A percentile compares a stretch with the other conserved stretches of the same genome.
Conservation (phyloP, 2,113 vertebrate species). For the Malurus cyaneus region DNA sequence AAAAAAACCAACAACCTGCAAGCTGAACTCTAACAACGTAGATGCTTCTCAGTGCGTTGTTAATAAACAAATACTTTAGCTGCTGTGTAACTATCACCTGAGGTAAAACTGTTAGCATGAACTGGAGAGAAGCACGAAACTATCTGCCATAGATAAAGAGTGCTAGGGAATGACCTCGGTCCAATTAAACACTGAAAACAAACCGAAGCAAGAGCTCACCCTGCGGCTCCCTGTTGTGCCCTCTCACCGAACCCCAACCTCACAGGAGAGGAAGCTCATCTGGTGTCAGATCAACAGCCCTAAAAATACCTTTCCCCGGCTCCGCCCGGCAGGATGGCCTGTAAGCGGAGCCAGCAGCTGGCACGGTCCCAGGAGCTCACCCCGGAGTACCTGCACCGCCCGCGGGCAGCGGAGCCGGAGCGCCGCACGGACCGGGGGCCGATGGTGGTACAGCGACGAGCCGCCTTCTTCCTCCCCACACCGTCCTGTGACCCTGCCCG, state of each 20-base stretch:
- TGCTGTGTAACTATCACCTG: background rate
- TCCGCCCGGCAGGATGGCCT: background rate
- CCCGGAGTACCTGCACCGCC: background rate
- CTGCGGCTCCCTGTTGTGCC: background rate
- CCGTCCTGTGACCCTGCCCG: background rate
- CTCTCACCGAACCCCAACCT: background rate
- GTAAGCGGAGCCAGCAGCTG: background rate
- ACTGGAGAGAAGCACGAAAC: background rate
- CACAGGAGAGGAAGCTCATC: background rate
- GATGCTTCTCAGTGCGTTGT: background rate
- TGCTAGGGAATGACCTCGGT: background rate
- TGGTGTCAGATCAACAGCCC: slow-evolving; percentile 12
- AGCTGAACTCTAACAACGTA: background rate
- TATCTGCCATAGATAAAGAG: background rate
- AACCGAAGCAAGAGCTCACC: background rate
- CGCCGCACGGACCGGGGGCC: background rate
- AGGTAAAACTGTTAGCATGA: background rate
- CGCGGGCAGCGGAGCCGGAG: background rate
- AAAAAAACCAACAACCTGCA: background rate
- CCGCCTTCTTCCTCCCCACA: background rate
- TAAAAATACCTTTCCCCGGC: slow-evolving; percentile 42
- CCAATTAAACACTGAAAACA: background rate
- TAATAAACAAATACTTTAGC: slow-evolving; percentile 28
- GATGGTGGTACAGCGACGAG: background rate
- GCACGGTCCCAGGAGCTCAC: background rate